Evolutionary conservation across 2,888 invertebrate species (phyloP), one percentile per base, ranked within the genome.

Genomic region (Leucozona laternaria): DNA sequence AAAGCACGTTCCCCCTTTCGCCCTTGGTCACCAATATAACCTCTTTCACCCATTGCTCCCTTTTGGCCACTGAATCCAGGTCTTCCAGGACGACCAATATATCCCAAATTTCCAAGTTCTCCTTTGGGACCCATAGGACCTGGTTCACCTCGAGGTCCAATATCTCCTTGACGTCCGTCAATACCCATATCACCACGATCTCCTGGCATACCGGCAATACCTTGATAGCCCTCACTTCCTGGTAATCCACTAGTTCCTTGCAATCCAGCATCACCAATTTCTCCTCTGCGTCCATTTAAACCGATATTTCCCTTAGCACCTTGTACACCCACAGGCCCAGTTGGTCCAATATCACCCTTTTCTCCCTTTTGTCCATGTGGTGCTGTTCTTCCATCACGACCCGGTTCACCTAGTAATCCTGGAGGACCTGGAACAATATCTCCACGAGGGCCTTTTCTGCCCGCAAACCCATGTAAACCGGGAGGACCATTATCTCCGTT

Each of bases 401-500:
- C 93, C 0, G 92, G 90, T 2, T 88, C 89, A 31, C 92, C 92
- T 25, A 89, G 88, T 15, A 45, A 66, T 17, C 92, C 92, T 0
- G 89, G 83, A 4, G 90, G 89, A 34, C 94, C 95, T 40, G 88
- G 68, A 7, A 90, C 34, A 45, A 89, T 89, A 45, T 93, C 93
- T 25, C 94, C 94, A 4, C 90, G 89, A 55, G 92, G 90, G 31
- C 93, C 93, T 78, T 91, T 92, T 81, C 90, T 91, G 6, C 95
- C 96, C 37, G 94, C 93, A 57, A 95, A 89, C 37, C 96, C 96
- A 89, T 92, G 92, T 2, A 92, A 89, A 31, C 96, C 96, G 37
- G 92, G 93, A 4, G 93, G 92, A 11, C 96, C 96, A 34, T 91
- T 89, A 70, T 94, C 93, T 31, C 96, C 96, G 0, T 79, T 89